Conservation (phyloP, 2,797 vertebrate species). For the Botia kubotai region DNA sequence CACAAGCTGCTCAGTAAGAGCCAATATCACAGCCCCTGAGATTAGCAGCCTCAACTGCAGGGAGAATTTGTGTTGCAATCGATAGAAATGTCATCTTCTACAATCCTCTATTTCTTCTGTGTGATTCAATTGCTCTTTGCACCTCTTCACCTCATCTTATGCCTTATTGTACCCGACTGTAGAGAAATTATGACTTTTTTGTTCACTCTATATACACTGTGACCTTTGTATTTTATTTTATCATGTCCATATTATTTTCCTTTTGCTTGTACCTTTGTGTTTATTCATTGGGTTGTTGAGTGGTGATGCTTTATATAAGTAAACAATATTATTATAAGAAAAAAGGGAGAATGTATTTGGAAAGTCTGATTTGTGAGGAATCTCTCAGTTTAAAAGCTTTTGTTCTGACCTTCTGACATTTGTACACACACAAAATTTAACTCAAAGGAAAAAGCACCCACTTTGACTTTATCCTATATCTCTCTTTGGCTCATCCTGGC, state of each 20-base stretch:
- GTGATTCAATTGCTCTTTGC: slow-evolving; percentile 60
- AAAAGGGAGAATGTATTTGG: neutral
- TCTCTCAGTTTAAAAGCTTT: slow-evolving; percentile 15
- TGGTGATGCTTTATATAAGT: neutral
- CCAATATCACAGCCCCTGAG: slow-evolving; percentile 65
- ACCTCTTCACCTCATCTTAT: slow-evolving; percentile 18
- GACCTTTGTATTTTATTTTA: neutral
- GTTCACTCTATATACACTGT: neutral
- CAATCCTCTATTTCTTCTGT: slow-evolving; percentile 75
- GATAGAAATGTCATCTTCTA: slow-evolving; percentile 81
- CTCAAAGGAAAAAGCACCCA: neutral
- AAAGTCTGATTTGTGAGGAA: neutral
- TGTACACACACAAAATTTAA: neutral
- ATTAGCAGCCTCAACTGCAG: slow-evolving; percentile 73
- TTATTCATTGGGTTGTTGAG: neutral
- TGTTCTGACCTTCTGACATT: slow-evolving; percentile 17
- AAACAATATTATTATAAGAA: neutral
- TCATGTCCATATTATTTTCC: neutral
- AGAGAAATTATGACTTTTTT: slow-evolving; percentile 9
- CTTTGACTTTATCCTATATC: no score
- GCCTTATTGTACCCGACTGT: slow-evolving; percentile 7
- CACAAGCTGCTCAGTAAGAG: slow-evolving; percentile 58
- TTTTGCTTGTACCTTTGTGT: neutral
- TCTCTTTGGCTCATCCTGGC: no score
- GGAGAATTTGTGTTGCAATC: slow-evolving; percentile 75